Conservation (phyloP, 2,888 invertebrate species). For the Patella depressa region DNA sequence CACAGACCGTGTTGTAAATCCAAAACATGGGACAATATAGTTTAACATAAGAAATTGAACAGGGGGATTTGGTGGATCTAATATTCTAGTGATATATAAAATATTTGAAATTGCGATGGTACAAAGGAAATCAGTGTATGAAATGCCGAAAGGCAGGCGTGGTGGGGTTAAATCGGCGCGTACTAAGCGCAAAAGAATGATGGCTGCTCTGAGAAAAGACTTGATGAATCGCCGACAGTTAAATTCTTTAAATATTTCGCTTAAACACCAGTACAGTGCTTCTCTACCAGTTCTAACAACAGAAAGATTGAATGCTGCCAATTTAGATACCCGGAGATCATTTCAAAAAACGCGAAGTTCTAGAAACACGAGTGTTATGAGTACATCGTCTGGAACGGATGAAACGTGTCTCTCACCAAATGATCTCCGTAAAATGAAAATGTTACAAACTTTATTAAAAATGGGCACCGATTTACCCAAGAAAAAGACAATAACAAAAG, state of each 20-base stretch:
- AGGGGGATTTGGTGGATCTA: too few relatives aligned
- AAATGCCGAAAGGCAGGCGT: too few relatives aligned
- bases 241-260: neutral
- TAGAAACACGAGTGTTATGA: neutral
- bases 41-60: too few relatives aligned
- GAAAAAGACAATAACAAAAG: neutral
- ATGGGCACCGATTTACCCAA: neutral
- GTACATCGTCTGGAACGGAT: neutral
- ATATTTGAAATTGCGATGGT: too few relatives aligned
- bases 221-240: neutral
- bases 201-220: neutral
- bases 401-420: neutral
- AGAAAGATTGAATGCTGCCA: neutral
- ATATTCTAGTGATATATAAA: too few relatives aligned
- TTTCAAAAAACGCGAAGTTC: neutral
- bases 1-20: too few relatives aligned
- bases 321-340: neutral
- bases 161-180: too few relatives aligned
- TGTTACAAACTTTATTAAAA: conserved; percentile 1
- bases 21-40: too few relatives aligned
- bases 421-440: conserved; percentile 2
- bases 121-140: too few relatives aligned
- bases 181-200: neutral
- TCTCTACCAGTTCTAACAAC: neutral
- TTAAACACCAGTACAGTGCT: neutral